Conservation (phyloP, 2,797 vertebrate species). For the Spinus pinus region DNA sequence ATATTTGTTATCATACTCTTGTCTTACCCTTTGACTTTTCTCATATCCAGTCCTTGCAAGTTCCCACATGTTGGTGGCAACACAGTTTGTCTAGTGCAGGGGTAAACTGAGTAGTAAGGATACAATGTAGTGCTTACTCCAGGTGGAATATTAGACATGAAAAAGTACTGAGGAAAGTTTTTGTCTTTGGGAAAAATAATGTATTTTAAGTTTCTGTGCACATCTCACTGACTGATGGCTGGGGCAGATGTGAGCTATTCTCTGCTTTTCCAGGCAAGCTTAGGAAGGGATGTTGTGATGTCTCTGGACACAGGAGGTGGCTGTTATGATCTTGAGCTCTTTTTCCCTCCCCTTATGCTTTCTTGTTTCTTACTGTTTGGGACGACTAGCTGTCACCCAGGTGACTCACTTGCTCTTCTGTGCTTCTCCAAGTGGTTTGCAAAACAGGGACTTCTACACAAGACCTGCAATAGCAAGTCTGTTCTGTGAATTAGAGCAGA, state of each 20-base stretch:
- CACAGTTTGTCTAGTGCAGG: background rate
- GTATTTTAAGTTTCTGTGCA: background rate
- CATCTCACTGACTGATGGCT: background rate
- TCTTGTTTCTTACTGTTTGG: background rate
- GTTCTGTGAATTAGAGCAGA: background rate
- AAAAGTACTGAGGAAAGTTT: background rate
- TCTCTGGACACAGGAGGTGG: background rate
- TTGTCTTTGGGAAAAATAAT: background rate
- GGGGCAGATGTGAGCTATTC: background rate
- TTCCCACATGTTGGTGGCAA: background rate
- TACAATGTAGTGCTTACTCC: background rate
- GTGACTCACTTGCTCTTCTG: background rate
- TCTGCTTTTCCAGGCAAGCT: background rate
- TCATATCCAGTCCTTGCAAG: background rate
- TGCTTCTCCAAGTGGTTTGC: background rate
- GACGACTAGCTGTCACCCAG: background rate
- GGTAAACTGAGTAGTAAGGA: background rate
- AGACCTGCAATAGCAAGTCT: background rate
- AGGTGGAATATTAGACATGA: background rate
- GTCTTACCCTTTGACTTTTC: background rate
- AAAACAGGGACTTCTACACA: background rate
- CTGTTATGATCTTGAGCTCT: background rate
- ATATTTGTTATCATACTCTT: background rate
- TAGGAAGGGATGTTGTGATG: background rate
- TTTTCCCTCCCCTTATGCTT: background rate